Conservation (phyloP, 2,113 vertebrate species). For the Lycocorax pyrrhopterus region DNA sequence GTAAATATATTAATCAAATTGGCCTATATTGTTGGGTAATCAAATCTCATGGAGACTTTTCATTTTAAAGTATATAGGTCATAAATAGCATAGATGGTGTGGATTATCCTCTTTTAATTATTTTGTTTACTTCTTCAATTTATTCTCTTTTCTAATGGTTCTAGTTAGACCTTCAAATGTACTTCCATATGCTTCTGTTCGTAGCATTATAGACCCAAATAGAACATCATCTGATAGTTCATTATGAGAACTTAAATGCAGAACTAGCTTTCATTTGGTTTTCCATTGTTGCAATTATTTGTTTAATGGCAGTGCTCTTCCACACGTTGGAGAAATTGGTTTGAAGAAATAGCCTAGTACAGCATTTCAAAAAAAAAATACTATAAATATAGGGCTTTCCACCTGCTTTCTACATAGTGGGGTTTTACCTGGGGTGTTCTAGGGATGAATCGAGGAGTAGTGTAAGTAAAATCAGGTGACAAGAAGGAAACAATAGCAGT, state of each 20-base stretch:
- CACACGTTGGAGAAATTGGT: fast-evolving
- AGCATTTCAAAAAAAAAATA: neutral
- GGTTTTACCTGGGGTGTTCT: neutral
- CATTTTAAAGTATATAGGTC: neutral
- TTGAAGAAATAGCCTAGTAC: neutral
- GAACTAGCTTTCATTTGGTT: neutral
- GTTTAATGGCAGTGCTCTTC: neutral
- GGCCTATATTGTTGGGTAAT: neutral
- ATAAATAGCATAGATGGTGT: neutral
- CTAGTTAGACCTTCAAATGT: neutral
- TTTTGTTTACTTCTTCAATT: neutral
- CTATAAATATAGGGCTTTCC: neutral
- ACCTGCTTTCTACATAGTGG: neutral
- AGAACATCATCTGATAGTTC: neutral
- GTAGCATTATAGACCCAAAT: neutral
- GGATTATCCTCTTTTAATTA: neutral
- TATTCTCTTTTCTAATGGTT: neutral
- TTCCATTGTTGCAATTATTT: neutral
- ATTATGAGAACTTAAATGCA: neutral
- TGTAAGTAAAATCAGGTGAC: neutral
- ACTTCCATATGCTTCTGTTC: neutral
- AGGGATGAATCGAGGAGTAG: neutral
- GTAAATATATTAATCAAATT: neutral
- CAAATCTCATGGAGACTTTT: neutral
- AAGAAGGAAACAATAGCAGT: neutral